phyloP scores from a whole-genome alignment of 2,113 vertebrate genomes.

The Chroicocephalus ridibundus region DNA sequence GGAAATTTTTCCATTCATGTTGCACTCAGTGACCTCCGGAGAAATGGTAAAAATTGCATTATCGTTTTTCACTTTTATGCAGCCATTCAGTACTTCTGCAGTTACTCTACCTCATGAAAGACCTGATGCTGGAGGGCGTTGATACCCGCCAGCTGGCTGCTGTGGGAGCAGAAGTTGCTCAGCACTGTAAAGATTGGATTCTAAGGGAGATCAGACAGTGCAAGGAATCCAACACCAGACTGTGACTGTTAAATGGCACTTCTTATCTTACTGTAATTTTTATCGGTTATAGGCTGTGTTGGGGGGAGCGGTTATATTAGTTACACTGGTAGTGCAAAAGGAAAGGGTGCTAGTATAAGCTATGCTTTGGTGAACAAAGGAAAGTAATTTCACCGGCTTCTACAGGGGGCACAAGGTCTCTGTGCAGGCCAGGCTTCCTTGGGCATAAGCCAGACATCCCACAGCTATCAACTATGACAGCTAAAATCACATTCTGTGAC shows the following conservation, averaged over 20 bases:
- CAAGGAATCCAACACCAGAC: neutral
- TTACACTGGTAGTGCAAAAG: neutral
- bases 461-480: neutral
- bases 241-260: neutral
- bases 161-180: neutral
- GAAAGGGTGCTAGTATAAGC: neutral
- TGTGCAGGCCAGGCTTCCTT: neutral
- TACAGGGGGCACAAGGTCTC: neutral
- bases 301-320: neutral
- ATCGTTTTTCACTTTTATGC: neutral
- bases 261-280: neutral
- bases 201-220: neutral
- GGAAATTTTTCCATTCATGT: conserved; percentile 89
- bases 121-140: neutral
- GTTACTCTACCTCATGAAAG: neutral
- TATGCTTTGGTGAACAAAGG: neutral
- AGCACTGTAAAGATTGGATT: neutral
- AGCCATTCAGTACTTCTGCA: neutral
- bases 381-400: neutral
- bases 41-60: conserved; percentile 75
- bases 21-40: conserved; percentile 77
- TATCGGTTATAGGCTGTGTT: neutral
- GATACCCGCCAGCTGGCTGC: neutral
- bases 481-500: neutral
- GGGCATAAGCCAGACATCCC: neutral